Evolutionary conservation across 2,797 vertebrate species (phyloP), one percentile per base, ranked within the genome.

Genomic region (Notamacropus eugenii): DNA sequence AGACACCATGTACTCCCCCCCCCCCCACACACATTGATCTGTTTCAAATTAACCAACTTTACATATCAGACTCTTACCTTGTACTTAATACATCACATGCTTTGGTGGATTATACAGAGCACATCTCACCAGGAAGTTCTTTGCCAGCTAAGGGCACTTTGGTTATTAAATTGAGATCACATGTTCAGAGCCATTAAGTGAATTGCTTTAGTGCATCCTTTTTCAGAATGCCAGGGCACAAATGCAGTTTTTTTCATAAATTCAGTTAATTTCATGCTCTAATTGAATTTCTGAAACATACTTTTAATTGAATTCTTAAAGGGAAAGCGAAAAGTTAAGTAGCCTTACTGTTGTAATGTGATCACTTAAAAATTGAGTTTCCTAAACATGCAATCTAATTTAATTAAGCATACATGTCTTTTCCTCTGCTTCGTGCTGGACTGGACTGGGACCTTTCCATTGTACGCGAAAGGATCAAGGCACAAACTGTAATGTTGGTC

Each of bases 151-250:
- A 98, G 97, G 97, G 98, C 98, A 99, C 98, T 99, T 98, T 96
- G 96, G 97, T 98, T 99, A 99, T 99, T 99, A 98, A 98, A 98
- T 98, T 98, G 98, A 98, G 97, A 98, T 98, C 98, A 98, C 97
- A 95, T 98, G 98, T 98, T 98, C 98, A 98, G 97, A 98, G 97
- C 98, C 98, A 99, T 99, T 99, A 99, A 99, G 98, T 97, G 98
- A 99, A 99, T 99, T 99, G 98, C 74, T 98, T 98, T 98, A 98
- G 97, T 97, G 97, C 95, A 98, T 98, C 97, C 96, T 98, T 95
- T 97, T 97, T 97, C 98, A 96, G 98, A 98, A 98, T 97, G 97
- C 97, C 95, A 98, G 97, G 98, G 98, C 97, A 90, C 31, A 98
- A 98, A 97, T 93, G 98, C 97, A 55, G 92, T 98, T 98, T 98